phyloP scores from a whole-genome alignment of 2,797 vertebrate genomes.

The Melanotaenia nigrans region DNA sequence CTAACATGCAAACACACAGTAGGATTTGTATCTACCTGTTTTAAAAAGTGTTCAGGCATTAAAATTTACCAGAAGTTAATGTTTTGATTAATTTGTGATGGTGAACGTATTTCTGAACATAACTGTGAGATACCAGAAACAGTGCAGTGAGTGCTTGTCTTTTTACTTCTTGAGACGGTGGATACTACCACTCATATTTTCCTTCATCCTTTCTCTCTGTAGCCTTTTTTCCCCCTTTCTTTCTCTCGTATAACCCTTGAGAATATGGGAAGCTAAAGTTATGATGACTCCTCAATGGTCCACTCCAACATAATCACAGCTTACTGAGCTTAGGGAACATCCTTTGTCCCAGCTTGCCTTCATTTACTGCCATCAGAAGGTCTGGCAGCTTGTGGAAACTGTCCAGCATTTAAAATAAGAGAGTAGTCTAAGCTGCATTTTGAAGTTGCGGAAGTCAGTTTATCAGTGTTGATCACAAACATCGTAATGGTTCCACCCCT shows the following conservation, averaged over 20 bases:
- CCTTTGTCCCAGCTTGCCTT: slow-evolving; percentile 34
- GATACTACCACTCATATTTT: neutral
- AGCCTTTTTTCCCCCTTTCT: neutral
- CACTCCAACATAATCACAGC: slow-evolving; percentile 35
- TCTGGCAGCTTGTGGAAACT: slow-evolving; percentile 17
- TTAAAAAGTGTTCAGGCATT: neutral
- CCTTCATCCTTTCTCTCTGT: too few species aligned
- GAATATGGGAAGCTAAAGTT: slow-evolving; percentile 23
- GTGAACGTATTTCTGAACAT: neutral
- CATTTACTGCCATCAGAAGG: neutral
- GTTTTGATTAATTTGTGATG: neutral
- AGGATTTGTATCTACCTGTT: slow-evolving; percentile 13
- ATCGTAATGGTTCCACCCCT: slow-evolving; percentile 29
- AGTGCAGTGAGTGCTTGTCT: slow-evolving; percentile 2
- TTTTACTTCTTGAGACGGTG: neutral
- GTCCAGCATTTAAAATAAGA: neutral
- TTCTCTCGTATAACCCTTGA: neutral
- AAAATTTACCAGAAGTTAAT: neutral
- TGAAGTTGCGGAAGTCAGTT: neutral
- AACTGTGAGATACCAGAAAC: slow-evolving; percentile 3
- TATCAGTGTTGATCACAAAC: neutral
- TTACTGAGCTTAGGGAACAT: slow-evolving; percentile 51
- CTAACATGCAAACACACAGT: slow-evolving; percentile 23
- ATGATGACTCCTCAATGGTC: slow-evolving; percentile 18
- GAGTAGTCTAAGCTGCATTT: slow-evolving; percentile 4